Percentiles rank a stretch among this genome's conserved stretches.
phyloP scores from a whole-genome alignment of 2,888 invertebrate species.

The Pyrrhosoma nymphula region DNA sequence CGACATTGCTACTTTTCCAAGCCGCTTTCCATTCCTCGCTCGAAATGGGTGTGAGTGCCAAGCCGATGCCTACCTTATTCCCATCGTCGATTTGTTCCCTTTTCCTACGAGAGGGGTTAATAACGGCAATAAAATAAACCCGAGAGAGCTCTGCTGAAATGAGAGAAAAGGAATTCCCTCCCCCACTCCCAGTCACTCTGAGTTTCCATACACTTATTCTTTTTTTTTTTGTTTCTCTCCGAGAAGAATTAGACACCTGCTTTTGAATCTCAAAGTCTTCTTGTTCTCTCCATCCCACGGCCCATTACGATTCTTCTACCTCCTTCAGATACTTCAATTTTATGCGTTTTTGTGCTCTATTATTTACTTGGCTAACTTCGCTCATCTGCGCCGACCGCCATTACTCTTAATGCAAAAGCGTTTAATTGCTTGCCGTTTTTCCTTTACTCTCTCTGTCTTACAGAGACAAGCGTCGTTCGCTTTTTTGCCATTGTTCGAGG shows the following conservation, averaged over 20 bases:
- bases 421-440: conserved; percentile 31
- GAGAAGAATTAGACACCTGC: conserved; percentile 24
- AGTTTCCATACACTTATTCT: neutral
- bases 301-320: neutral
- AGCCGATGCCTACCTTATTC: neutral
- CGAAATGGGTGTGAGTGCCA: neutral
- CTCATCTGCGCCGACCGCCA: neutral
- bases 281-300: neutral
- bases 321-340: neutral
- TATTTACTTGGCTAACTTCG: neutral
- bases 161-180: conserved; percentile 3
- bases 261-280: neutral
- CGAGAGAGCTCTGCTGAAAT: conserved; percentile 15
- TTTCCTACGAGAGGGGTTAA: neutral
- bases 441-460: neutral
- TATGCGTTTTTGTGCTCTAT: neutral
- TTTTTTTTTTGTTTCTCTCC: neutral
- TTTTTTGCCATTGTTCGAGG: conserved; percentile 16
- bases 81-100: neutral
- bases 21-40: neutral
- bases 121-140: conserved; percentile 31
- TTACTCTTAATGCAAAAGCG: conserved; percentile 21
- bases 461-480: neutral
- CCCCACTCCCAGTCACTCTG: neutral
- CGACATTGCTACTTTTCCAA: neutral